Conservation (phyloP, 2,888 invertebrate genomes). For the Noctua janthe region DNA sequence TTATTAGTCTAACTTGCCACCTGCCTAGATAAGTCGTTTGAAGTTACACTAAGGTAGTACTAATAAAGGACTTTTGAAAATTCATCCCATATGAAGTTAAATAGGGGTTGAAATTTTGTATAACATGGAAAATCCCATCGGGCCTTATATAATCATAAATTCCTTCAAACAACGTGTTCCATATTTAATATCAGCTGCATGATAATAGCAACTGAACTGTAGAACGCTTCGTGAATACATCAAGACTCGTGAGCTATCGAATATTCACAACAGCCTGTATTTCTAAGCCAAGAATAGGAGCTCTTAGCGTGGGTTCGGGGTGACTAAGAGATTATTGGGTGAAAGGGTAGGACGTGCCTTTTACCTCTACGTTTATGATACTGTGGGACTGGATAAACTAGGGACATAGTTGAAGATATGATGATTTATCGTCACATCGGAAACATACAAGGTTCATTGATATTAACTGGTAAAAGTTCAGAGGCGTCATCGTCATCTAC, state of each 20-base stretch:
- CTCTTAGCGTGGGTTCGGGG: slow-evolving; percentile 50
- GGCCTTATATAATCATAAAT: not conserved
- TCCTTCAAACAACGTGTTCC: not conserved
- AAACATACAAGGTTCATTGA: too few relatives aligned
- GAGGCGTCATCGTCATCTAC: too few relatives aligned
- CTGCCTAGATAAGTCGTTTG: too few relatives aligned
- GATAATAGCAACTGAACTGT: slow-evolving; percentile 21
- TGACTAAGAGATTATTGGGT: slow-evolving; percentile 44
- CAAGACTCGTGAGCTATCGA: slow-evolving; percentile 29
- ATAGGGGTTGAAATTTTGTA: not conserved
- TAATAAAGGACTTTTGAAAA: not conserved
- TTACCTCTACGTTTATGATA: slow-evolving; percentile 23
- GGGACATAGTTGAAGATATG: not conserved
- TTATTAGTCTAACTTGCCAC: too few relatives aligned
- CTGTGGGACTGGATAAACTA: not conserved
- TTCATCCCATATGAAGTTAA: not conserved
- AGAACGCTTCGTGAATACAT: slow-evolving; percentile 43
- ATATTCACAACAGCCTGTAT: slow-evolving; percentile 45
- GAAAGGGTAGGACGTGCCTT: slow-evolving; percentile 41
- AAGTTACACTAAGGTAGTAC: not conserved
- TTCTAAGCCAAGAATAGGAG: slow-evolving; percentile 44
- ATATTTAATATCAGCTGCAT: slow-evolving; percentile 40
- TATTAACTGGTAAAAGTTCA: too few relatives aligned
- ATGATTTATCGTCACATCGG: not conserved
- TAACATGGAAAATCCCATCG: not conserved